phyloP scores from a whole-genome alignment of 2,113 vertebrate genomes.

The Riparia riparia region DNA sequence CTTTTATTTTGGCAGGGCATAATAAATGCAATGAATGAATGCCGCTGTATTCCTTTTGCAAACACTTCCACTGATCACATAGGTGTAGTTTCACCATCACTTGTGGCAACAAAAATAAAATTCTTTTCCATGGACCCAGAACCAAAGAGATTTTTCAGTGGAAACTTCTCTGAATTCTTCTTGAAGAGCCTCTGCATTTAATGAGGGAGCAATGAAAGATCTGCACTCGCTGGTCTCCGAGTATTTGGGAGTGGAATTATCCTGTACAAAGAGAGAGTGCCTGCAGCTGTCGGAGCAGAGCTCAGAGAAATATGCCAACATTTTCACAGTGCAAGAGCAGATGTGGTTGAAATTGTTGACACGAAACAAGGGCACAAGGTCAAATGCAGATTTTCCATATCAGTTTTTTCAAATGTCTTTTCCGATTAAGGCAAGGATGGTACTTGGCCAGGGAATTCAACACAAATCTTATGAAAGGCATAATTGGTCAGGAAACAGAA shows the following conservation, averaged over 20 bases:
- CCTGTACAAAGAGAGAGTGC: conserved; percentile 28
- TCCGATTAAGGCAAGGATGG: conserved; percentile 12
- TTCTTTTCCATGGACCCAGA: not conserved
- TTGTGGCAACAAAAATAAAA: not conserved
- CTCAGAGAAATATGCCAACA: conserved; percentile 60
- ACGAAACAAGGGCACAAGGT: conserved; percentile 62
- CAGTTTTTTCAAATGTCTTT: conserved; percentile 65
- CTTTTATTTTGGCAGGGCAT: not conserved
- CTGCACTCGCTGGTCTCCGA: not conserved
- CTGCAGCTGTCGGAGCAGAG: conserved; percentile 72
- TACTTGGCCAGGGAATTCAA: not conserved
- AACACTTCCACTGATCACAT: not conserved
- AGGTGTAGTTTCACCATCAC: not conserved
- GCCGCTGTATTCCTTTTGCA: not conserved
- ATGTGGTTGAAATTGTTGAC: conserved; percentile 71
- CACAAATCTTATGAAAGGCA: conserved; percentile 24
- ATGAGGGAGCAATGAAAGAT: conserved; percentile 13
- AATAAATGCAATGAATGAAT: not conserved
- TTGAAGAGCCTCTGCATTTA: not conserved
- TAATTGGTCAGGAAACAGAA: conserved; percentile 62
- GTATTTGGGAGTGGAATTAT: conserved; percentile 47
- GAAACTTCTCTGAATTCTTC: conserved; percentile 50
- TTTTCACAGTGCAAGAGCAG: conserved; percentile 74
- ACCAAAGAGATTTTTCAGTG: conserved; percentile 3
- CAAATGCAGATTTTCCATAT: conserved; percentile 72